Evolutionary conservation across 23 tunicate genomes (phyloP), one percentile per base, ranked within the genome.

Genomic region (Ascidia mentula): DNA sequence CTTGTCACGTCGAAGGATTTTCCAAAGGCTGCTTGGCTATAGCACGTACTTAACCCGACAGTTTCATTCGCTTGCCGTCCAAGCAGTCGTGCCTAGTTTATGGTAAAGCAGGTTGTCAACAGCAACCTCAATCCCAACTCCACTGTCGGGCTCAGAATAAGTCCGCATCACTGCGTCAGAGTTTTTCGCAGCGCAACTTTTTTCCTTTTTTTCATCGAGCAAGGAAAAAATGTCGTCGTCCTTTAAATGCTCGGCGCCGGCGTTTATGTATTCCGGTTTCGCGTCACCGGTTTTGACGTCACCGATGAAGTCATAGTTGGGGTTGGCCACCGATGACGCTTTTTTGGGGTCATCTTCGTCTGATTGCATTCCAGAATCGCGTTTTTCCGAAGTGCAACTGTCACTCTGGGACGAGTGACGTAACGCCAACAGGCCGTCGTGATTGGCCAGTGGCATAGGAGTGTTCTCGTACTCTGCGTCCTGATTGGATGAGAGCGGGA

Each of bases 111-210:
- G 38, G 71, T 91, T 91, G 65, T 91, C 97, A 24, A 91, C 45
- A 0, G 81, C 97, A 36, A 84, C 82, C 34, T 90, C 96, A 31
- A 91, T 91, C 2, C 90, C 97, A 13, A 91, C 97, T 9, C 97
- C 97, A 72, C 97, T 91, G 37, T 91, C 97, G 24, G 97, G 97
- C 59, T 91, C 97, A 7, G 90, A 86, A 69, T 91, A 91, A 31
- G 97, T 91, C 80, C 97, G 46, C 32, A 70, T 61, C 40, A 75
- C 87, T 15, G 40, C 87, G 36, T 82, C 80, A 30, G 40, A n/a
- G 45, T 46, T 73, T 31, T 42, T 77, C 35, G 37, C 32, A 0
- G 60, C 24, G 4, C 75, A 79, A 28, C 18, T 32, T 77, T 76
- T 60, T 36, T 53, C 88, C 18, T 76, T 76, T 35, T 80, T 73